These are phyloP conservation scores for Rhombomys opimus DNA, from an alignment of 2,113 vertebrate species.

Conservation along the genomic window DNA sequence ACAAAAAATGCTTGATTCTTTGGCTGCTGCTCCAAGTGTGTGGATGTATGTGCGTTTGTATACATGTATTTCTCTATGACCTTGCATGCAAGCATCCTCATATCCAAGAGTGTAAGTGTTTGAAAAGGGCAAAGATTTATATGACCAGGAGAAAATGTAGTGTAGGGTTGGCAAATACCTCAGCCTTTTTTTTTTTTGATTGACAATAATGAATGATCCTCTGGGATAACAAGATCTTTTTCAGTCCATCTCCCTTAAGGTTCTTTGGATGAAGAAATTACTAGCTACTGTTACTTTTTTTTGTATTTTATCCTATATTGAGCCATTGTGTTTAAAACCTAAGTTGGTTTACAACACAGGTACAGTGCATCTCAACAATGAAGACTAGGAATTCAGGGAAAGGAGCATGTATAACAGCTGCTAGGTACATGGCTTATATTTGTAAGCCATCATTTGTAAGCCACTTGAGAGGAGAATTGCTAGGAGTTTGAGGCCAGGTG, in stretches of 20 bases:
- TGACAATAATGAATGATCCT: background rate
- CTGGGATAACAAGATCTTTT: conserved; percentile 13
- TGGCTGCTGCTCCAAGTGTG: background rate
- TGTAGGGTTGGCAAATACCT: background rate
- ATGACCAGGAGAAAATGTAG: background rate
- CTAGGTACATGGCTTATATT: background rate
- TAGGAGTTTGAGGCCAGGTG: background rate
- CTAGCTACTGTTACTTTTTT: background rate
- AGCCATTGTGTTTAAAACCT: conserved; percentile 24
- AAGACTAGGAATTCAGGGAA: conserved; percentile 25
- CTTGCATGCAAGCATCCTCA: background rate
- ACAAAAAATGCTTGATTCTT: background rate
- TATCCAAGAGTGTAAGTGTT: background rate
- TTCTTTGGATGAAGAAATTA: conserved; percentile 32
- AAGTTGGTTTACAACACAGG: background rate
- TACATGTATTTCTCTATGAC: background rate
- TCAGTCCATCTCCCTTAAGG: background rate
- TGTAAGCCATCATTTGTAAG: background rate
- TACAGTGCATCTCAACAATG: background rate
- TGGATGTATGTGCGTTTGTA: background rate
- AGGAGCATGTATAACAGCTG: background rate
- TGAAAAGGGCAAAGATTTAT: background rate
- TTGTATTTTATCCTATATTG: conserved; percentile 41
- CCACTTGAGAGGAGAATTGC: background rate
- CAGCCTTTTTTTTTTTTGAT: background rate